Evolutionary conservation across 1,140 invertebrate species (phyloP).

Genomic region (Whitmania pigra): DNA sequence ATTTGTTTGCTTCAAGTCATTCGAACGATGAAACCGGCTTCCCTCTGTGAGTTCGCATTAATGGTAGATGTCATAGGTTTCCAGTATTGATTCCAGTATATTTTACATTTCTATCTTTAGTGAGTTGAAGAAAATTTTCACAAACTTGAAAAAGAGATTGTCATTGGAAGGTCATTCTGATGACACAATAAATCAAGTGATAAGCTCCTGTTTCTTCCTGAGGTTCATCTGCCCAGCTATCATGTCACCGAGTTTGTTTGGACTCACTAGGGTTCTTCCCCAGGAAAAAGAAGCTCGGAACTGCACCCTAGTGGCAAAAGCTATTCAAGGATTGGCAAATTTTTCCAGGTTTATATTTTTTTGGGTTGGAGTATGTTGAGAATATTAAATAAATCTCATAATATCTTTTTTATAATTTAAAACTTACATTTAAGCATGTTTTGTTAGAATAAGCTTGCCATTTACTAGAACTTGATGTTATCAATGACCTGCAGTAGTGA

Average conservation of each 20-base stretch:
- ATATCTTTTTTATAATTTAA: too few relatives aligned
- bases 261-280: conserved; percentile 87
- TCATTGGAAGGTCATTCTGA: conserved; percentile 38
- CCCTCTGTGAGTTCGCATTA: not conserved
- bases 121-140: conserved; percentile 73
- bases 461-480: too few relatives aligned
- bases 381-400: too few relatives aligned
- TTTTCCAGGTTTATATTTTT: conserved; percentile 51
- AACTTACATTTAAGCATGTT: too few relatives aligned
- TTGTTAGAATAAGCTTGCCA: too few relatives aligned
- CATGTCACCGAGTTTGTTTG: conserved; percentile 83
- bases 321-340: conserved; percentile 47
- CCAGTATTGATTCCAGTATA: not conserved
- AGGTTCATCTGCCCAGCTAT: conserved; percentile 89
- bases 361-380: too few relatives aligned
- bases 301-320: conserved; percentile 85
- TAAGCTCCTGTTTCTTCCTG: conserved; percentile 82
- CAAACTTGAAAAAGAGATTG: conserved; percentile 60
- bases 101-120: conserved; percentile 32
- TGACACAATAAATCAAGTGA: conserved; percentile 79
- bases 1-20: not conserved
- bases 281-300: conserved; percentile 80
- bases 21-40: not conserved
- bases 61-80: not conserved
- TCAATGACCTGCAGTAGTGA: too few relatives aligned